Conservation (phyloP, 2,113 vertebrate genomes). For the Notothenia coriiceps region DNA sequence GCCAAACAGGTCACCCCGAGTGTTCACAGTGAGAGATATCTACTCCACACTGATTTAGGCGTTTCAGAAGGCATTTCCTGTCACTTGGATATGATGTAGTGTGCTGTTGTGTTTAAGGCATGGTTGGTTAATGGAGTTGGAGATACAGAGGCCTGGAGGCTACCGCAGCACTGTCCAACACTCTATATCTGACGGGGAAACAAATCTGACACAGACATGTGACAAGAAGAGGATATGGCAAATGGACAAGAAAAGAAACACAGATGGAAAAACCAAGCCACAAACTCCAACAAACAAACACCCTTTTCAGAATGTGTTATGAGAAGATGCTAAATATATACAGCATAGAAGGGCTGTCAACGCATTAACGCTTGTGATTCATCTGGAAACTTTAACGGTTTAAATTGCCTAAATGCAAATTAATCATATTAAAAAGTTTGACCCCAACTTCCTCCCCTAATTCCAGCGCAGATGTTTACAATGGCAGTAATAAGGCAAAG, state of each 20-base stretch:
- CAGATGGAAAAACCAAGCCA: constrained; percentile 37
- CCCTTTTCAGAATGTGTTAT: background rate
- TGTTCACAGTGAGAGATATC: constrained; percentile 45
- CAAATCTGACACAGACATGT: constrained; percentile 55
- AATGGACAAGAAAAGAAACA: constrained; percentile 41
- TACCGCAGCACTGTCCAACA: constrained; percentile 38
- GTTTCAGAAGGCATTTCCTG: constrained; percentile 58
- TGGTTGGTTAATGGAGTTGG: constrained; percentile 44
- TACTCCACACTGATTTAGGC: constrained; percentile 51
- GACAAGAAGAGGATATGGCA: constrained; percentile 37
- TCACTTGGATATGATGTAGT: constrained; percentile 60
- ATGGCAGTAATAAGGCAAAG: too few species aligned
- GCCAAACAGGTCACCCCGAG: constrained; percentile 30
- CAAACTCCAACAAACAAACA: constrained; percentile 22
- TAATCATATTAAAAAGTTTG: too few species aligned
- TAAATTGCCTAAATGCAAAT: too few species aligned
- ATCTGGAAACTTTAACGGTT: too few species aligned
- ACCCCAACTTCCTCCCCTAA: too few species aligned
- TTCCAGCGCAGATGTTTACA: too few species aligned
- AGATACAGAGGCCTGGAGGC: constrained; percentile 49
- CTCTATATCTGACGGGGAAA: constrained; percentile 36
- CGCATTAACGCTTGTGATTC: too few species aligned
- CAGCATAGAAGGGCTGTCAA: too few species aligned
- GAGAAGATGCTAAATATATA: background rate
- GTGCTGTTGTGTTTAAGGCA: constrained; percentile 49